These are phyloP conservation scores for Arenaria interpres DNA, from an alignment of 2,113 vertebrate genomes.

Conservation along the genomic window DNA sequence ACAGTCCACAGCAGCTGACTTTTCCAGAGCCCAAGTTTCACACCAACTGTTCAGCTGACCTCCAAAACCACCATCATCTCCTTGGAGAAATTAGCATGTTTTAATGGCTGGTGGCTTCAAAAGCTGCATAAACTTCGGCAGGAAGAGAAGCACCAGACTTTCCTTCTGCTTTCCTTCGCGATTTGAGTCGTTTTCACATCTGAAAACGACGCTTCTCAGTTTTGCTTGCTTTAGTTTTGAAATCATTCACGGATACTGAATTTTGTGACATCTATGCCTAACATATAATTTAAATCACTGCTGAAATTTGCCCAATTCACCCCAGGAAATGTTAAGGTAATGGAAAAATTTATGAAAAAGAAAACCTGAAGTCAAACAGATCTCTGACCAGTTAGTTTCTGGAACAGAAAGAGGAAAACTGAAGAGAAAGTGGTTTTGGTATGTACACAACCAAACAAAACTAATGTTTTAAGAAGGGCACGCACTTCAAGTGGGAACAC, in stretches of 20 bases:
- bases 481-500: not conserved
- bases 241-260: not conserved
- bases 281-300: not conserved
- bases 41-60: not conserved
- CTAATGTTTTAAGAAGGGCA: not conserved
- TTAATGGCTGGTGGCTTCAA: not conserved
- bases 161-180: not conserved
- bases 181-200: not conserved
- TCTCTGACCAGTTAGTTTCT: not conserved
- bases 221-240: not conserved
- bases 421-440: not conserved
- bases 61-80: not conserved
- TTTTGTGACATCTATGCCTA: not conserved
- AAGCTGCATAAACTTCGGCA: not conserved
- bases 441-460: not conserved
- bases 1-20: not conserved
- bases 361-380: not conserved
- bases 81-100: not conserved
- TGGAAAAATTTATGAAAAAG: not conserved
- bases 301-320: not conserved
- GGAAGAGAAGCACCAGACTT: not conserved
- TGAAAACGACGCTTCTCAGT: not conserved
- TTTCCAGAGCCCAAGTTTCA: not conserved
- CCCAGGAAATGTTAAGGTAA: not conserved
- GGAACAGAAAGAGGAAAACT: slow-evolving; percentile 28